Conservation (phyloP, 1,140 invertebrate species). For the Listronotus oregonensis region DNA sequence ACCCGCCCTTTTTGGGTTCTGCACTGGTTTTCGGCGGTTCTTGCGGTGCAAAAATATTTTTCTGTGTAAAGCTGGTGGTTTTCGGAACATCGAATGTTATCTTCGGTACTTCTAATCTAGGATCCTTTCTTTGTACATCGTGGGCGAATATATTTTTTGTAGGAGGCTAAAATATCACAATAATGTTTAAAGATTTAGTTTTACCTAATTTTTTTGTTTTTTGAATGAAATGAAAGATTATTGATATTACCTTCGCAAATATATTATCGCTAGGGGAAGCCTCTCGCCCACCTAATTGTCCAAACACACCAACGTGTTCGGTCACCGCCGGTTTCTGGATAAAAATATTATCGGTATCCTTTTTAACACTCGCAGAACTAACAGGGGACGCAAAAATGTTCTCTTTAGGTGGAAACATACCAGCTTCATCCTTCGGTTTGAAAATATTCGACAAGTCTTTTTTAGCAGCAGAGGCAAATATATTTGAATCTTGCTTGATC, state of each 20-base stretch:
- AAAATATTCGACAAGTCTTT: constrained; percentile 6
- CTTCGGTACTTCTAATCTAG: not conserved
- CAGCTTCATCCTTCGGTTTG: constrained; percentile 4
- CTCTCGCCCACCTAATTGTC: too few species aligned
- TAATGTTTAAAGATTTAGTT: too few species aligned
- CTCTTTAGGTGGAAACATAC: not conserved
- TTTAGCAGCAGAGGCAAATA: constrained; percentile 15
- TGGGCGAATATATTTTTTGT: too few species aligned
- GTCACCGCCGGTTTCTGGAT: not conserved
- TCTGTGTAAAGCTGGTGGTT: not conserved
- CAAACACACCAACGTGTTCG: not conserved
- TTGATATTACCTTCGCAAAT: too few species aligned
- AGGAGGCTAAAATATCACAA: too few species aligned
- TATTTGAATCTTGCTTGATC: constrained; percentile 12
- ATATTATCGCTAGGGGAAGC: too few species aligned
- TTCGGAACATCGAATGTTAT: too few species aligned
- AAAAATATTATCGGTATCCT: constrained; percentile 12
- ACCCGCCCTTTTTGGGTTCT: constrained; percentile 27
- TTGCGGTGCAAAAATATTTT: constrained; percentile 13
- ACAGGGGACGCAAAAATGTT: constrained; percentile 8
- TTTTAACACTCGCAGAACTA: too few species aligned
- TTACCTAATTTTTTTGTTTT: too few species aligned
- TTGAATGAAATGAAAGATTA: too few species aligned
- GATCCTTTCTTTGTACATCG: too few species aligned
- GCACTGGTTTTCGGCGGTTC: not conserved